Evolutionary conservation across 37 sponge, comb jelly and placozoan genomes (phyloP), one percentile per base, ranked within the genome.

Genomic region (Cladorhizidae sp.): DNA sequence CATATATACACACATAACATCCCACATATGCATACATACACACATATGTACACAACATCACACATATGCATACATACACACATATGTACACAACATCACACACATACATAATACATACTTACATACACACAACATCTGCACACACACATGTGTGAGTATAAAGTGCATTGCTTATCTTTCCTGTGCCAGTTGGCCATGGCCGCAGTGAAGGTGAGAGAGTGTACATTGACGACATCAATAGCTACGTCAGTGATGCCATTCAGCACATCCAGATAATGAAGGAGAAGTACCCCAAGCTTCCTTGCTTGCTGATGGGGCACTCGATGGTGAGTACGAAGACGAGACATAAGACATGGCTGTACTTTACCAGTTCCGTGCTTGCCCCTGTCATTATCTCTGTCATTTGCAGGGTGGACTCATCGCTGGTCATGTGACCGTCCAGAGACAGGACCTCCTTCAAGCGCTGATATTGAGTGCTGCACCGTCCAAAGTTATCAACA

Each of bases 261-360:
- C 39, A 57, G 14, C 77, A 81, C 45, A 40, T 80, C 31, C 56
- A 70, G 26, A 65, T 31, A 38, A 62, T 81, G 54, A 80, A 62
- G 22, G 43, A 57, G 26, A 23, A 81, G 39, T 45, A 85, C 49
- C 81, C 86, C 25, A 42, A 29, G 23, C 49, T 85, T 22, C 91
- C 91, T 26, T 31, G 87, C 41, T 77, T 90, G 56, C 72, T 90
- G 15, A 64, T 90, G 74, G 91, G 91, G 0, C 91, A 90, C 72
- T 90, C 91, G 9, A 90, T 90, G 91, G 91, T 90, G 38, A 81
- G 91, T 14, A 18, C 3, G 49, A 45, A 9, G 49, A n/a, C n/a
- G n/a, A n/a, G n/a, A n/a, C n/a, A n/a, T n/a, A n/a, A n/a, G n/a
- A n/a, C n/a, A n/a, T n/a, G n/a, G n/a, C n/a, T n/a, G n/a, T n/a